Percentiles rank a stretch among this genome's conserved stretches.
Conservation (phyloP, 2,797 vertebrate genomes). For the Petrocephalus schoutedeni region DNA sequence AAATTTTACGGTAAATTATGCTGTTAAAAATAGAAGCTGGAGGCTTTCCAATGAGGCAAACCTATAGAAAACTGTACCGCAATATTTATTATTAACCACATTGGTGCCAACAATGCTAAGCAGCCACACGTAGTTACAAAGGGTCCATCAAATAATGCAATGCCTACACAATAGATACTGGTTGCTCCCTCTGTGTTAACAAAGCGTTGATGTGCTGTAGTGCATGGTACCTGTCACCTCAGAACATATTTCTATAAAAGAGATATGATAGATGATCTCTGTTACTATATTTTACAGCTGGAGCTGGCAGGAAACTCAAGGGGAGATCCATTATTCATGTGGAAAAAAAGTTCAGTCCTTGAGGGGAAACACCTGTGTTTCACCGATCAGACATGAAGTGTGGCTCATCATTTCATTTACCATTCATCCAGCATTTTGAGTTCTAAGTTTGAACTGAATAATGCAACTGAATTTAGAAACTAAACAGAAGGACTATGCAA, state of each 20-base stretch:
- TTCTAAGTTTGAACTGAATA: neutral
- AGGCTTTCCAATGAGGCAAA: neutral
- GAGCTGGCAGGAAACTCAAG: neutral
- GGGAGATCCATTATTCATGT: neutral
- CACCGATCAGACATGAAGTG: neutral
- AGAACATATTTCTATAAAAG: neutral
- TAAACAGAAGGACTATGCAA: neutral
- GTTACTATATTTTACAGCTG: neutral
- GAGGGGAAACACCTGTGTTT: neutral
- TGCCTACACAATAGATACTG: neutral
- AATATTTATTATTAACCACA: neutral
- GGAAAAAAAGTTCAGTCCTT: neutral
- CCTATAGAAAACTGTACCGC: neutral
- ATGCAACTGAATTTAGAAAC: neutral
- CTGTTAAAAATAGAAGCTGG: neutral
- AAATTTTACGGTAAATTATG: neutral
- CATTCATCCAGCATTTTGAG: neutral
- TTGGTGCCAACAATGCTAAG: neutral
- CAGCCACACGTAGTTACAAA: neutral
- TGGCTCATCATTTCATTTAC: neutral
- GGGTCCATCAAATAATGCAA: neutral
- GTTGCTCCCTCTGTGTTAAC: neutral
- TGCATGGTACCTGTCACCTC: neutral
- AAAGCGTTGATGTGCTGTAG: neutral
- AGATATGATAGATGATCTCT: neutral